A percentile compares a stretch with the other conserved stretches of the same genome.
Evolutionary conservation across 2,113 vertebrate genomes (phyloP).

Genomic region (Toxostoma redivivum): DNA sequence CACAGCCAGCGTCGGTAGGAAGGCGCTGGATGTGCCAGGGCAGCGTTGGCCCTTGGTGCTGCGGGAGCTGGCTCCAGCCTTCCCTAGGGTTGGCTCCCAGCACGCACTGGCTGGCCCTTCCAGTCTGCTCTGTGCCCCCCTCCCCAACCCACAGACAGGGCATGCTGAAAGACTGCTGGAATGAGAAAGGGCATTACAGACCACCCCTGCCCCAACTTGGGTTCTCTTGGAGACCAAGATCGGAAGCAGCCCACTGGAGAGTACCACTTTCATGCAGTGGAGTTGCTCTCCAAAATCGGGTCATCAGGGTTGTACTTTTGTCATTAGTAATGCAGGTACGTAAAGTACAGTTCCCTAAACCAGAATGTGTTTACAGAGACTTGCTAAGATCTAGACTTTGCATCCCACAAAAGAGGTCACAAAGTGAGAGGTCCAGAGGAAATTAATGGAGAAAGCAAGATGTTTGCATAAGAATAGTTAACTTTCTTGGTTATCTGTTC

Average conservation of each 20-base stretch:
- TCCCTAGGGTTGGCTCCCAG: background rate
- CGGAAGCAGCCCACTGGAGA: background rate
- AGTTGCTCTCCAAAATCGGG: background rate
- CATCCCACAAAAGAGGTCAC: background rate
- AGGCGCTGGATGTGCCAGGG: accelerated
- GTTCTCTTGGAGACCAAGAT: background rate
- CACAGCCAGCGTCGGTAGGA: accelerated
- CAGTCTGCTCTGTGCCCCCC: accelerated
- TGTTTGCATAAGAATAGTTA: background rate
- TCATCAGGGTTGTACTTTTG: background rate
- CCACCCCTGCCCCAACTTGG: too few species aligned
- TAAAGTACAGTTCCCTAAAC: background rate
- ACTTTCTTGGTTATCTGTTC: background rate
- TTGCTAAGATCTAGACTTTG: background rate
- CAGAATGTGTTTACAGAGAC: background rate
- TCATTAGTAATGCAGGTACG: background rate
- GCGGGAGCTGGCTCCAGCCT: accelerated
- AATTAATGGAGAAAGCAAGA: background rate
- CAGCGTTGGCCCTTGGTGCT: accelerated
- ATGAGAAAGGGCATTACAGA: background rate
- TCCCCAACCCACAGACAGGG: accelerated
- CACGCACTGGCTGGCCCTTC: accelerated
- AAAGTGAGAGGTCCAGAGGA: background rate
- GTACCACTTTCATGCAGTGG: background rate
- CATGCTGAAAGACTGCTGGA: background rate